Evolutionary conservation across 2,113 vertebrate species (phyloP).

Genomic region (Epinephelus moara): DNA sequence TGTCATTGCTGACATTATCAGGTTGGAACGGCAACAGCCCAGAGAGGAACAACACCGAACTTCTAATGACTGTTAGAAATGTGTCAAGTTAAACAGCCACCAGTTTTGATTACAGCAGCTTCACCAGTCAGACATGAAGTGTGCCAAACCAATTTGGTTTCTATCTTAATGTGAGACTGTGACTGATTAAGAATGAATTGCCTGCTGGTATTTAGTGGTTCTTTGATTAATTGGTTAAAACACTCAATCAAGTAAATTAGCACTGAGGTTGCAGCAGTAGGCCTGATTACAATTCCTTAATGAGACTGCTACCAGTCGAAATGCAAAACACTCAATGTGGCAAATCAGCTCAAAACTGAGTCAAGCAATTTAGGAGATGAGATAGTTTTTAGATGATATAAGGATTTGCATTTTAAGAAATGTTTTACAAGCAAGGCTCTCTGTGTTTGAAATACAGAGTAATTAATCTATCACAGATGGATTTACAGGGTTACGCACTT

Average conservation of each 20-base stretch:
- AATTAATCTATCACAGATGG: not conserved
- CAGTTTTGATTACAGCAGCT: not conserved
- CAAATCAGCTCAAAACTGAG: not conserved
- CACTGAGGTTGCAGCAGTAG: not conserved
- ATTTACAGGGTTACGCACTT: not conserved
- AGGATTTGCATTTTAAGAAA: not conserved
- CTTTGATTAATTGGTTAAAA: constrained; percentile 4
- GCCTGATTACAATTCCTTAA: not conserved
- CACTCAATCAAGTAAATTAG: not conserved
- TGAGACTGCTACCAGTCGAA: not conserved
- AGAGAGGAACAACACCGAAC: constrained; percentile 36
- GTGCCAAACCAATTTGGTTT: not conserved
- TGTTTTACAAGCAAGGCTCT: not conserved
- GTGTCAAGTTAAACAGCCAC: constrained; percentile 27
- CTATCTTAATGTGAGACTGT: not conserved
- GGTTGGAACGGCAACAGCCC: constrained; percentile 67
- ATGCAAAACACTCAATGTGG: not conserved
- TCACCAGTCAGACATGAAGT: not conserved
- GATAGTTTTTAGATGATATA: not conserved
- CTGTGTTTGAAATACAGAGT: not conserved
- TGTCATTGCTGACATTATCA: constrained; percentile 89
- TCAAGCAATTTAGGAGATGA: not conserved
- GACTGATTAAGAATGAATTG: not conserved
- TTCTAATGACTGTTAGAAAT: constrained; percentile 30
- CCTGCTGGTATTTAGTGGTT: not conserved